phyloP scores from a whole-genome alignment of 2,113 vertebrate genomes.

The Chionis minor region DNA sequence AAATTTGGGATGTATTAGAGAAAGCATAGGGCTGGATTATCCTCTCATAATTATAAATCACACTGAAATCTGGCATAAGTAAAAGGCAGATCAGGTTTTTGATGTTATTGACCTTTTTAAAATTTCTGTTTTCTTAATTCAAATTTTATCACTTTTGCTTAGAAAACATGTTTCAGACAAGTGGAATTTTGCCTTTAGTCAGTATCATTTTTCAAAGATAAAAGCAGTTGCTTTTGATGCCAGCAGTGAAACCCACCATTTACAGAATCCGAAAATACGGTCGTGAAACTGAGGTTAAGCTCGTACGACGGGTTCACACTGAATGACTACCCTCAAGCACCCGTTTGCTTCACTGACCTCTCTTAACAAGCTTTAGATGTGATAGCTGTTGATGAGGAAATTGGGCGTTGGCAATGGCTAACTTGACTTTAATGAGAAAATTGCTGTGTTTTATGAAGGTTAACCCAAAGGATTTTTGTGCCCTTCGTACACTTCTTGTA shows the following conservation, averaged over 20 bases:
- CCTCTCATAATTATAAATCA: background rate
- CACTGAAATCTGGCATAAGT: background rate
- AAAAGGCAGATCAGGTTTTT: background rate
- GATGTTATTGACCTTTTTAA: background rate
- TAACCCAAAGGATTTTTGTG: background rate
- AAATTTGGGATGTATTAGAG: background rate
- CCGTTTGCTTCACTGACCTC: background rate
- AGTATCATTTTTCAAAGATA: background rate
- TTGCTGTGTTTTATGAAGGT: background rate
- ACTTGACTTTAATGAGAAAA: background rate
- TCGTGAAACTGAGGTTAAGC: background rate
- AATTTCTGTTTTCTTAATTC: background rate
- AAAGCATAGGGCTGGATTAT: background rate
- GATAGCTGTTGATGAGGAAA: background rate
- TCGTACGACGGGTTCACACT: background rate
- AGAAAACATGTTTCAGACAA: background rate
- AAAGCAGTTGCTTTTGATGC: background rate
- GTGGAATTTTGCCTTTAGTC: background rate
- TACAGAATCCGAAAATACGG: background rate
- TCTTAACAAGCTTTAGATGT: background rate
- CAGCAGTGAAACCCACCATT: background rate
- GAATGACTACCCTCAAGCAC: background rate
- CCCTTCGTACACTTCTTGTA: background rate
- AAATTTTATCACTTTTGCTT: background rate
- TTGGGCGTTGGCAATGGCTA: background rate